These are phyloP conservation scores for Opisthocomus hoazin DNA, from an alignment of 2,113 vertebrate genomes.

Conservation along the genomic window DNA sequence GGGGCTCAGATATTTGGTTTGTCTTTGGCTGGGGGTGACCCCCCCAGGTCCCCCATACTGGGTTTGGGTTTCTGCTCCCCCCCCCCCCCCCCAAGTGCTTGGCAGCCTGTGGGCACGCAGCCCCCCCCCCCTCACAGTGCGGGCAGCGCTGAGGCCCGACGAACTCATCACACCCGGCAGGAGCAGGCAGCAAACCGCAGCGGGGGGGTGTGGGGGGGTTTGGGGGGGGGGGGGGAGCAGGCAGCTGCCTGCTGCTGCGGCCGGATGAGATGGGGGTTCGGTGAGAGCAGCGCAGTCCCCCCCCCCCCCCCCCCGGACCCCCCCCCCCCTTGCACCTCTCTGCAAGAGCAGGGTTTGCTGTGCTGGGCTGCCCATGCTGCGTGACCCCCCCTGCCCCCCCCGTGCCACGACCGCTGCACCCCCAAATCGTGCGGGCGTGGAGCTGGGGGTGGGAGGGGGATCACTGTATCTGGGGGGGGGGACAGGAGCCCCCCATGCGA, in stretches of 20 bases:
- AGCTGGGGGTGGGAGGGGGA: too few species aligned
- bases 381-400: too few species aligned
- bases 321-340: not conserved
- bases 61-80: not conserved
- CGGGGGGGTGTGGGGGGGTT: rapidly evolving
- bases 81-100: not conserved
- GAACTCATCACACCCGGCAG: not conserved
- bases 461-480: not conserved
- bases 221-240: not conserved
- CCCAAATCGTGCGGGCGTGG: not conserved
- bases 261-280: not conserved
- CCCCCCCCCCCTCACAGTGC: too few species aligned
- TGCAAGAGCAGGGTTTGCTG: too few species aligned
- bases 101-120: not conserved
- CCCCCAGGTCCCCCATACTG: not conserved
- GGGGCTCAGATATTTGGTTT: not conserved
- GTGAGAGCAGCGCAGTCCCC: not conserved
- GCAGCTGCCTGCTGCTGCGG: not conserved
- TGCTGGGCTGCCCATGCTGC: too few species aligned
- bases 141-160: not conserved
- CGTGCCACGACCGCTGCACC: not conserved
- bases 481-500: not conserved
- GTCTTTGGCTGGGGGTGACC: not conserved
- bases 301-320: not conserved
- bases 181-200: not conserved